phyloP scores from a whole-genome alignment of 2,113 vertebrate species.

The Microtus ochrogaster region DNA sequence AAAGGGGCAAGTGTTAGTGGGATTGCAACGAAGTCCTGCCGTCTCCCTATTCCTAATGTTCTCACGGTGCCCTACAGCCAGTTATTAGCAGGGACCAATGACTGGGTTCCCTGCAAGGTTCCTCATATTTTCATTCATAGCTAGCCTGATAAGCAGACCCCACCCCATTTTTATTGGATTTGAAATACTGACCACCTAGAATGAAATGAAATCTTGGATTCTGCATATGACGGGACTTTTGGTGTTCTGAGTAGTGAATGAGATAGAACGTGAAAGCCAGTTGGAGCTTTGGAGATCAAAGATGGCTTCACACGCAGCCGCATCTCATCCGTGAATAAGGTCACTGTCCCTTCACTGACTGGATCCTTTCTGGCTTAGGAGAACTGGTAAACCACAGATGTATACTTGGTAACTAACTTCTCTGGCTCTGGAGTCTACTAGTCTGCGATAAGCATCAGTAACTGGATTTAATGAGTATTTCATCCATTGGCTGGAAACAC shows the following conservation, averaged over 20 bases:
- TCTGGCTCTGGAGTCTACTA: not conserved
- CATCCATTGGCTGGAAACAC: not conserved
- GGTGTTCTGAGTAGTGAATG: not conserved
- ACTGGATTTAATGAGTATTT: not conserved
- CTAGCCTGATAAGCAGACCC: not conserved
- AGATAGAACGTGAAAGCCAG: not conserved
- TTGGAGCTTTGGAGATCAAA: not conserved
- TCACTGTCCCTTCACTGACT: not conserved
- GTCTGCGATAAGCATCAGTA: not conserved
- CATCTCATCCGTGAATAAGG: not conserved
- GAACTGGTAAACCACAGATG: not conserved
- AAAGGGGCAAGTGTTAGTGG: not conserved
- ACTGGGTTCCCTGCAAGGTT: not conserved
- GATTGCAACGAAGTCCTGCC: no score
- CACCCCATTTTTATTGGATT: not conserved
- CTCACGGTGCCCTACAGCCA: not conserved
- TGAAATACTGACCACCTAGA: not conserved
- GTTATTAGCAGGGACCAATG: not conserved
- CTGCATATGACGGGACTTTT: not conserved
- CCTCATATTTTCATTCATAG: not conserved
- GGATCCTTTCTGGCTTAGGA: not conserved
- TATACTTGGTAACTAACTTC: not conserved
- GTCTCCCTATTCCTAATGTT: not conserved
- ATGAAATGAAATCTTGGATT: not conserved
- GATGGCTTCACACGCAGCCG: not conserved